phyloP scores from a whole-genome alignment of 2,113 vertebrate genomes.

The Elanoides forficatus region DNA sequence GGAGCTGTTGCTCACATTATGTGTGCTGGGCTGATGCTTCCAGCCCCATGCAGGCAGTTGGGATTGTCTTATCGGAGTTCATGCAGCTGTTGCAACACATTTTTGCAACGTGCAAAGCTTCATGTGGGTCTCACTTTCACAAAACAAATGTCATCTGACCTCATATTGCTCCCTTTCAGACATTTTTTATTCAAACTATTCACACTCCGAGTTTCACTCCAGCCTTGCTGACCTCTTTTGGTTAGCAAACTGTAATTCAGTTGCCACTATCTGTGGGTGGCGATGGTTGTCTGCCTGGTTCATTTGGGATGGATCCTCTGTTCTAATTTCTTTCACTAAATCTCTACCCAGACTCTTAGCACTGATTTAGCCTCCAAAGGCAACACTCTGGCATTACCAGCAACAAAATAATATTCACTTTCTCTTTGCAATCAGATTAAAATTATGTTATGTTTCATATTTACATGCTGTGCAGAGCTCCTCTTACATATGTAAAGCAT shows the following conservation, averaged over 20 bases:
- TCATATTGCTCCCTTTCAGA: neutral
- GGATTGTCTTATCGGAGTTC: neutral
- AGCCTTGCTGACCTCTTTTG: neutral
- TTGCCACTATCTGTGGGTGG: neutral
- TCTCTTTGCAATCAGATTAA: neutral
- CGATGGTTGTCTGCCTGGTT: neutral
- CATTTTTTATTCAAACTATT: neutral
- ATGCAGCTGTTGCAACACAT: neutral
- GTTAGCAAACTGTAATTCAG: neutral
- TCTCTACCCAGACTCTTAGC: neutral
- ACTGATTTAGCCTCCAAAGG: neutral
- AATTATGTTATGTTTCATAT: neutral
- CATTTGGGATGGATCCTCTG: neutral
- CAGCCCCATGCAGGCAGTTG: neutral
- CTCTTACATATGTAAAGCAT: neutral
- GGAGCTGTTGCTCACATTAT: accelerated
- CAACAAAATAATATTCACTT: neutral
- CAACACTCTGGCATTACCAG: neutral
- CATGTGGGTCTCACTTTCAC: neutral
- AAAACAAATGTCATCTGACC: neutral
- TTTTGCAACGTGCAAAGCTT: neutral
- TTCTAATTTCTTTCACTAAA: neutral
- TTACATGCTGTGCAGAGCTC: neutral
- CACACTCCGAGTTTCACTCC: neutral
- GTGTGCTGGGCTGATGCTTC: neutral